Percentiles rank a stretch among this genome's conserved stretches.
These are phyloP conservation scores for Benitochromis conjunctus DNA, from an alignment of 2,113 vertebrate species.

Conservation along the genomic window DNA sequence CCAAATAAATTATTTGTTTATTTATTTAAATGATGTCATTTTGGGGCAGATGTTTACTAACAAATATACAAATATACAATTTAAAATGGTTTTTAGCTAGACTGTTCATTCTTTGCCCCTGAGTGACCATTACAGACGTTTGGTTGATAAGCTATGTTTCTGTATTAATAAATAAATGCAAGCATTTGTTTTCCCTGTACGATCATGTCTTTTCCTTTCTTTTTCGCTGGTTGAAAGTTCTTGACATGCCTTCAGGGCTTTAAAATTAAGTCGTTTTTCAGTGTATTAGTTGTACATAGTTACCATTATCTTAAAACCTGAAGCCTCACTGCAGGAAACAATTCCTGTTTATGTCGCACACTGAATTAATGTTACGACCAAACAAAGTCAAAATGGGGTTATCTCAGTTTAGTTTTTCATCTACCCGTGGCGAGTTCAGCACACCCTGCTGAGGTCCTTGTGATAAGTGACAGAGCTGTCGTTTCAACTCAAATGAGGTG, in stretches of 20 bases:
- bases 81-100: neutral
- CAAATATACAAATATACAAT: neutral
- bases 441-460: neutral
- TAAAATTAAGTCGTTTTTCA: neutral
- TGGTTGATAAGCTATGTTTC: neutral
- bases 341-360: neutral
- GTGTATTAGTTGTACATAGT: neutral
- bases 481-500: constrained; percentile 18
- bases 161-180: fast-evolving
- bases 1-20: neutral
- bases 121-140: neutral
- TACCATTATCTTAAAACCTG: neutral
- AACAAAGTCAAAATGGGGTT: neutral
- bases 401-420: neutral
- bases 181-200: neutral
- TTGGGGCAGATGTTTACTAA: neutral
- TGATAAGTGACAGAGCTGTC: constrained; percentile 36
- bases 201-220: fast-evolving
- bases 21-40: neutral
- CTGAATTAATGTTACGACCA: neutral
- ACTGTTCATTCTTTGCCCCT: neutral
- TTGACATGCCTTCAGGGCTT: neutral
- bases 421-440: neutral
- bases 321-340: neutral
- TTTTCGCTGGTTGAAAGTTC: neutral